A percentile compares a stretch with the other conserved stretches of the same genome.
phyloP scores from a whole-genome alignment of 2,113 vertebrate species.

The Vulpes ferrilata region DNA sequence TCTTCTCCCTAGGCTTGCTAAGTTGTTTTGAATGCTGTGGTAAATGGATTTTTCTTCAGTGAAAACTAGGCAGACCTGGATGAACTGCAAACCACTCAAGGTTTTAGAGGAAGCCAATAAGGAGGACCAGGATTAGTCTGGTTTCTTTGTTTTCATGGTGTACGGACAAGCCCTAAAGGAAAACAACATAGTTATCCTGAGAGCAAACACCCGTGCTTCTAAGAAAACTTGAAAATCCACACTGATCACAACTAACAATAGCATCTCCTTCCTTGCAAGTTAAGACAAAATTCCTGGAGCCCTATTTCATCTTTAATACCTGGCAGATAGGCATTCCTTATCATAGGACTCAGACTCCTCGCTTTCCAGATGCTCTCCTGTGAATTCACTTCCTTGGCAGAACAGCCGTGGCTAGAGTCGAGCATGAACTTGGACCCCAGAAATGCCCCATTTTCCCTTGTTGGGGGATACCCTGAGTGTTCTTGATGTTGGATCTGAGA shows the following conservation, averaged over 20 bases:
- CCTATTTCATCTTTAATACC: not conserved
- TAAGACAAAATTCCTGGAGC: conserved; percentile 42
- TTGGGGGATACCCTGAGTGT: not conserved
- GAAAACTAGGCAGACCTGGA: conserved; percentile 56
- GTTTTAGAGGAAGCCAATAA: conserved; percentile 56
- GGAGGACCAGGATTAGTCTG: conserved; percentile 47
- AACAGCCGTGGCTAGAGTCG: not conserved
- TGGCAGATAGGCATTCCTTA: conserved; percentile 11
- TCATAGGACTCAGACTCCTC: not conserved
- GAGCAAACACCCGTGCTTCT: conserved; percentile 68
- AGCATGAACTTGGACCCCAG: not conserved
- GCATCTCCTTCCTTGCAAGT: conserved; percentile 40
- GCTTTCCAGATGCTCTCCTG: not conserved
- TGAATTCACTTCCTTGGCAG: not conserved
- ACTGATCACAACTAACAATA: not conserved
- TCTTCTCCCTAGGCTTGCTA: conserved; percentile 36
- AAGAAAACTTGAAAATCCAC: conserved; percentile 57
- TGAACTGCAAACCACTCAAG: conserved; percentile 55
- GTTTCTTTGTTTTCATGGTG: conserved; percentile 57
- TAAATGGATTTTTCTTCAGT: conserved; percentile 71
- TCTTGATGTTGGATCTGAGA: not conserved
- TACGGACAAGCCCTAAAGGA: conserved; percentile 50
- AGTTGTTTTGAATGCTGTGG: conserved; percentile 69
- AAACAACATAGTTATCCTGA: conserved; percentile 54
- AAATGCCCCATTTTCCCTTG: not conserved